These are phyloP conservation scores for Atherinomorus stipes DNA, from an alignment of 2,113 vertebrate genomes.

Conservation along the genomic window DNA sequence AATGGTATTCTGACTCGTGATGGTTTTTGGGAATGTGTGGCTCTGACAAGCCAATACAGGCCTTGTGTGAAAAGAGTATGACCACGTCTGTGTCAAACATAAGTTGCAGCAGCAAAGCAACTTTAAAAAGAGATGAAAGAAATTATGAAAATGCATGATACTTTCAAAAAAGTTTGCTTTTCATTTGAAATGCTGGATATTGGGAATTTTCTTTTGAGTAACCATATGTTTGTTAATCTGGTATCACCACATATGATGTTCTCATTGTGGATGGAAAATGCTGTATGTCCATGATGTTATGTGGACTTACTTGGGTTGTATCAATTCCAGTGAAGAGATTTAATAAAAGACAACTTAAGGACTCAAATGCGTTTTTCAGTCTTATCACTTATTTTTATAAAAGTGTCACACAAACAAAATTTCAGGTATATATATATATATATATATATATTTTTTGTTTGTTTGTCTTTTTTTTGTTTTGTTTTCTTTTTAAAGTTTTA, in stretches of 20 bases:
- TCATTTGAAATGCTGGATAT: not conserved
- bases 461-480: not conserved
- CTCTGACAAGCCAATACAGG: not conserved
- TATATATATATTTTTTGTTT: too few relatives aligned
- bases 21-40: slow-evolving; percentile 16
- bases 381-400: slow-evolving; percentile 18
- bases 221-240: slow-evolving; percentile 10
- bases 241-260: not conserved
- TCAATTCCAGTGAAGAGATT: slow-evolving; percentile 48
- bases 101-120: slow-evolving; percentile 19
- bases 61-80: slow-evolving; percentile 2
- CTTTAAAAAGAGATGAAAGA: not conserved
- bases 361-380: slow-evolving; percentile 11
- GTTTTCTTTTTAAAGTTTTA: not conserved
- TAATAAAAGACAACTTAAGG: slow-evolving; percentile 56
- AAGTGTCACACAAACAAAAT: not conserved
- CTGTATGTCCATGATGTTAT: slow-evolving; percentile 13
- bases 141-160: not conserved
- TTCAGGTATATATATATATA: too few relatives aligned
- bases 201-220: slow-evolving; percentile 10
- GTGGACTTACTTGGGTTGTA: slow-evolving; percentile 36
- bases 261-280: slow-evolving; percentile 24
- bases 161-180: not conserved
- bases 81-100: slow-evolving; percentile 14
- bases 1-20: not conserved